phyloP scores from a whole-genome alignment of 2,888 invertebrate genomes.

The Capitulum mitella region DNA sequence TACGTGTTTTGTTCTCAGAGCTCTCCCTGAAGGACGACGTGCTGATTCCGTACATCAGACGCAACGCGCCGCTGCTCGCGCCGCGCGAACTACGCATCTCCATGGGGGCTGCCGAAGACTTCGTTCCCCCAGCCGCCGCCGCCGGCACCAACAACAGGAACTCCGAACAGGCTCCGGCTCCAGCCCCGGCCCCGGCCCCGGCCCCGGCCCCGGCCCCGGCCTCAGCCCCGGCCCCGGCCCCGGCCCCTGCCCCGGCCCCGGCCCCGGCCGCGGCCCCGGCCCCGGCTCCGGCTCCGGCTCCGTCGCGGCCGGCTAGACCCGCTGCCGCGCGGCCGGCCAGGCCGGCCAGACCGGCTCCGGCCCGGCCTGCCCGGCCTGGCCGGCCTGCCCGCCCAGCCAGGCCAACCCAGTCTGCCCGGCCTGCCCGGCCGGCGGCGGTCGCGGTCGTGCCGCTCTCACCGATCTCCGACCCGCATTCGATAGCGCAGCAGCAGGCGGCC shows the following conservation, averaged over 20 bases:
- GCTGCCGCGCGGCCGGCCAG: no score
- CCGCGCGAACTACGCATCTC: background rate
- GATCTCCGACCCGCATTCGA: no score
- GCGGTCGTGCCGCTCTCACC: no score
- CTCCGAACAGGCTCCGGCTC: no score
- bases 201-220: no score
- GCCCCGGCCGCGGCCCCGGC: background rate
- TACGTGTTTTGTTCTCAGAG: no score
- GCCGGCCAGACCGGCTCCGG: no score
- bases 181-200: no score
- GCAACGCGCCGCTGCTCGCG: background rate
- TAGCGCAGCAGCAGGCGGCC: background rate
- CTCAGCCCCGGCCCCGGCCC: background rate
- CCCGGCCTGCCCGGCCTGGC: background rate
- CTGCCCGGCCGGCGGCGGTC: background rate
- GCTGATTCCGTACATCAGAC: background rate
- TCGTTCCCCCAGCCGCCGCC: no score
- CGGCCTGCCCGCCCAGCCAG: no score
- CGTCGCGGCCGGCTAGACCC: no score
- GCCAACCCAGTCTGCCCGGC: background rate
- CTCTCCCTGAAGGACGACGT: background rate
- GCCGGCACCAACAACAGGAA: no score
- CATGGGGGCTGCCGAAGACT: background rate
- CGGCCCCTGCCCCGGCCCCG: background rate
- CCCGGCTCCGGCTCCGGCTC: background rate